Evolutionary conservation across 2,113 vertebrate species (phyloP), one percentile per base, ranked within the genome.

Genomic region (Neolamprologus fasciatus): DNA sequence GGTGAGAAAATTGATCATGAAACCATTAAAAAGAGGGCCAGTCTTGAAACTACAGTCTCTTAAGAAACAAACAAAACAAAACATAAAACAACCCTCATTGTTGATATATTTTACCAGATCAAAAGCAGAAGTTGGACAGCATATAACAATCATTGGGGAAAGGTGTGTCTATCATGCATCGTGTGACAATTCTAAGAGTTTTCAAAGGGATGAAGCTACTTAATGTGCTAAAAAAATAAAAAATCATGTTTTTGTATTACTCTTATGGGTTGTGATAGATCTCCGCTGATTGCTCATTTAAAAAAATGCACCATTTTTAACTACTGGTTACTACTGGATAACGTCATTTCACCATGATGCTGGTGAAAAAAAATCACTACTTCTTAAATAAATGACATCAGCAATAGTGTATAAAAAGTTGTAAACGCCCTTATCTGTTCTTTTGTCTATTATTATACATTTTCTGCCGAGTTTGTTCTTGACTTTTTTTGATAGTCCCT

Each of bases 271-370:
- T 35, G 31, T 8, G 31, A 66, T 8, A 66, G 61, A 66, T n/a
- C 0, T 66, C 17, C 0, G 31, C 17, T 2, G 0, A n/a, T 66
- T 0, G 4, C 31, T 66, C 61, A 5, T 66, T 35, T 63, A 0
- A n/a, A 63, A 66, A 66, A 66, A 37, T 37, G 33, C 33, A 66
- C 19, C 2, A 68, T 21, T 40, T 68, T 37, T 68, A 68, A 68
- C 19, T 68, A 21, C 19, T 37, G 33, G 63, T 4, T 37, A 40
- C 33, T 68, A 68, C 63, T 68, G 0, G 0, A 66, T 66, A 66
- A 66, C 0, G 0, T 8, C 0, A 66, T 66, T 66, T 66, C 10
- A 66, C 1, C 61, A 68, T 21, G 35, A 68, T 68, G 33, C 19
- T 40, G n/a, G 4, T 68, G 0, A 21, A 12, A 68, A 61, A 66